These are phyloP conservation scores for Diabrotica undecimpunctata DNA, from an alignment of 1,140 invertebrate species.

Conservation along the genomic window DNA sequence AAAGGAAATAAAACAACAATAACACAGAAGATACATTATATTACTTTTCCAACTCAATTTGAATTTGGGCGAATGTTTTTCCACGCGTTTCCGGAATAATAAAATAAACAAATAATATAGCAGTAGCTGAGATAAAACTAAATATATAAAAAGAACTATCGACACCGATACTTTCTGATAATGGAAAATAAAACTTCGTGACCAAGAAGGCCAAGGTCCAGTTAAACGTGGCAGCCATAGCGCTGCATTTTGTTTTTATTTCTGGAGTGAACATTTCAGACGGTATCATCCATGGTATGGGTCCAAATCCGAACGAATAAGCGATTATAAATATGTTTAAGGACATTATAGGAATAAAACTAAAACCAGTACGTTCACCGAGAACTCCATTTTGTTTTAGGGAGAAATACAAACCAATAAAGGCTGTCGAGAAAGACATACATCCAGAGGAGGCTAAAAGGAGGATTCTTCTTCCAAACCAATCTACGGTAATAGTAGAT, in stretches of 20 bases:
- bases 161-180: constrained; percentile 50
- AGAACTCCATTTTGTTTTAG: constrained; percentile 47
- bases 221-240: constrained; percentile 73
- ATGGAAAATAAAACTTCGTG: constrained; percentile 64
- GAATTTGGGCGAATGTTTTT: constrained; percentile 70
- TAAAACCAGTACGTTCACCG: constrained; percentile 27
- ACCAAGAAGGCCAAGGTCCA: constrained; percentile 79
- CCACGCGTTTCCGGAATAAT: constrained; percentile 74
- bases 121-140: constrained; percentile 58
- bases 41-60: constrained; percentile 29
- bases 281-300: constrained; percentile 75
- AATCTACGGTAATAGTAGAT: constrained; percentile 62
- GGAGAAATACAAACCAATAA: constrained; percentile 63
- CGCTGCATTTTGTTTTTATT: constrained; percentile 70
- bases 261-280: constrained; percentile 72
- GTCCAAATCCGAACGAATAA: constrained; percentile 76
- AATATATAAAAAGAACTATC: constrained; percentile 63
- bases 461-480: constrained; percentile 64
- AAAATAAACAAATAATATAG: constrained; percentile 60
- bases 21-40: too few species aligned
- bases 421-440: constrained; percentile 63
- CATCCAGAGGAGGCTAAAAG: constrained; percentile 62
- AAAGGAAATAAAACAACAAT: too few species aligned
- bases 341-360: constrained; percentile 67
- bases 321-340: constrained; percentile 73